Percentiles rank a stretch among this genome's conserved stretches.
Evolutionary conservation across 2,113 vertebrate species (phyloP).

Genomic region (Pomatorhinus ruficollis): DNA sequence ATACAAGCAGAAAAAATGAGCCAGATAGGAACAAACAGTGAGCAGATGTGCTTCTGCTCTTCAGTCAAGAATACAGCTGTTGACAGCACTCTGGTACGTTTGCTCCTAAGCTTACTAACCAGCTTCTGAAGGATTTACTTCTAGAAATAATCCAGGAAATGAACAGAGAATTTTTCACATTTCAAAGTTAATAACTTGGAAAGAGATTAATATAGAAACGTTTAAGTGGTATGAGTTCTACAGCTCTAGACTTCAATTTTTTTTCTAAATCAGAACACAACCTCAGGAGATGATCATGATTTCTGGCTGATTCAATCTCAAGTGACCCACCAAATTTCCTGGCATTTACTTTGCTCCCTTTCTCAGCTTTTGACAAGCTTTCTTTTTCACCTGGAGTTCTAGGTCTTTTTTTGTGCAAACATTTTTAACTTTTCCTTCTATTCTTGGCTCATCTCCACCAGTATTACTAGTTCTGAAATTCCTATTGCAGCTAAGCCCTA

Average conservation of each 20-base stretch:
- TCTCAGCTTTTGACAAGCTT: neutral
- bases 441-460: neutral
- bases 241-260: neutral
- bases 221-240: neutral
- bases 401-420: neutral
- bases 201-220: constrained; percentile 29
- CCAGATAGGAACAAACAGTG: neutral
- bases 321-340: neutral
- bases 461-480: neutral
- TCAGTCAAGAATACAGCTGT: constrained; percentile 20
- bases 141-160: constrained; percentile 47
- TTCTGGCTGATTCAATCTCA: neutral
- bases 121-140: constrained; percentile 19
- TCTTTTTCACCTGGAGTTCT: neutral
- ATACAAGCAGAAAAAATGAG: neutral
- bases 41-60: constrained; percentile 9
- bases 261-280: neutral
- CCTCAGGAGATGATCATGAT: neutral
- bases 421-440: neutral
- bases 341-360: neutral
- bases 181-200: constrained; percentile 44
- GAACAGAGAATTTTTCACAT: constrained; percentile 28
- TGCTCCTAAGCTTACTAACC: neutral
- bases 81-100: constrained; percentile 12
- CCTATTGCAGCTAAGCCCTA: neutral